Evolutionary conservation across 1,140 invertebrate genomes (phyloP), one percentile per base, ranked within the genome.

Genomic region (Drosophila littoralis): DNA sequence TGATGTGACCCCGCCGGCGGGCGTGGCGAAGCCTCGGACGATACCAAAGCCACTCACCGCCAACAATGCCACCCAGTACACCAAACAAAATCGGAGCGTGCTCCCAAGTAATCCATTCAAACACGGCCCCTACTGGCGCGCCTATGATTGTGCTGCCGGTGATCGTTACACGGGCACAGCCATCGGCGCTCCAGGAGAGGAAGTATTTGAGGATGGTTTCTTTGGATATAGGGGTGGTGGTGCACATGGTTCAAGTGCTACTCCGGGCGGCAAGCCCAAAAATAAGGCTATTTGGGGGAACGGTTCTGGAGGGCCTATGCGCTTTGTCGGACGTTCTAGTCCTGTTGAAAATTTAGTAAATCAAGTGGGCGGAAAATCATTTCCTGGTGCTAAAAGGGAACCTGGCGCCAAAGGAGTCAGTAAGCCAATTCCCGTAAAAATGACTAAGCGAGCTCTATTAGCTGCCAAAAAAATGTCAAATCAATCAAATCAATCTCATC

Each of bases 1-100:
- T 5, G 57, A 84, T 46, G 75, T 92, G 0, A 74, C 75, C 4
- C 85, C 88, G 0, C 89, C 88, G 2, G 51, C 77, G 0, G 79
- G 12, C n/a, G 7, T 10, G 28, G 5, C 28, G 1, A 32, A 59
- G 7, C 65, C 2, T 5, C n/a, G 17, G 4, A 7, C 7, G 13
- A 8, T 2, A 6, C 33, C 9, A 35, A 54, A 54, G 7, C 51
- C 13, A 17, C 28, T 4, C 4, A 15, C 55, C 22, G 1, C 45
- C 0, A 85, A 79, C 54, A 64, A 67, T 7, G 54, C 54, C 2
- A 92, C 90, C 0, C 91, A 92, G 15, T 83, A 77, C 10, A 5
- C 10, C 0, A 78, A 61, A 6, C 45, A 8, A 0, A 71, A 78
- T 50, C 66, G 45, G 7, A 28, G 9, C 2, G 17, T 75, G 0